Percentiles rank a stretch among this genome's conserved stretches.
Conservation (phyloP, 1,140 invertebrate species). For the Drosophila watanabei region DNA sequence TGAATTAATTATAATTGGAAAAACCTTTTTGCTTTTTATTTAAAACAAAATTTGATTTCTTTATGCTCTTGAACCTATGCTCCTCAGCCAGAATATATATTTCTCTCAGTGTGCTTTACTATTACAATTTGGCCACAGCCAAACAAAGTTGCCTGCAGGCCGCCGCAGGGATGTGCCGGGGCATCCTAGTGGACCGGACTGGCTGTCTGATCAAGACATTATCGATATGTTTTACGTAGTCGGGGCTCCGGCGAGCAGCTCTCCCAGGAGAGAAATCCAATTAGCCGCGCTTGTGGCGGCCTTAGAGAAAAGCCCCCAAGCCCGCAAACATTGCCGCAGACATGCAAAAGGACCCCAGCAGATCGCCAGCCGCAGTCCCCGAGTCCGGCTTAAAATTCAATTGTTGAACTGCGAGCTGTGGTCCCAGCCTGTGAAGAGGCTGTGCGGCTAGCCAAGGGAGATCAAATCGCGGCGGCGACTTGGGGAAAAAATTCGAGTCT, state of each 20-base stretch:
- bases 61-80: neutral
- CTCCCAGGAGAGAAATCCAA: constrained; percentile 84
- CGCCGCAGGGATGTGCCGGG: neutral
- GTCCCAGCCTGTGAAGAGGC: constrained; percentile 13
- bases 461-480: constrained; percentile 74
- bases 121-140: constrained; percentile 76
- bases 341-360: constrained; percentile 75
- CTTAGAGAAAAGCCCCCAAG: constrained; percentile 61
- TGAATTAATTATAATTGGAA: too few relatives aligned
- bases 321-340: constrained; percentile 38
- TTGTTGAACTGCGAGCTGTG: constrained; percentile 53
- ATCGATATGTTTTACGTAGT: constrained; percentile 84
- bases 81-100: neutral
- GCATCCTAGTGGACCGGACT: constrained; percentile 31
- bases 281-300: constrained; percentile 80
- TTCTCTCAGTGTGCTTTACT: constrained; percentile 73
- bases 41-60: too few relatives aligned
- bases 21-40: neutral
- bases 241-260: constrained; percentile 46
- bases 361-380: constrained; percentile 6
- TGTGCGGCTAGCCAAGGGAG: constrained; percentile 47
- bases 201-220: constrained; percentile 84
- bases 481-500: constrained; percentile 60
- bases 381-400: constrained; percentile 50
- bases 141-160: constrained; percentile 38